These are phyloP conservation scores for Polia nebulosa DNA, from an alignment of 2,888 invertebrate genomes.

Conservation along the genomic window DNA sequence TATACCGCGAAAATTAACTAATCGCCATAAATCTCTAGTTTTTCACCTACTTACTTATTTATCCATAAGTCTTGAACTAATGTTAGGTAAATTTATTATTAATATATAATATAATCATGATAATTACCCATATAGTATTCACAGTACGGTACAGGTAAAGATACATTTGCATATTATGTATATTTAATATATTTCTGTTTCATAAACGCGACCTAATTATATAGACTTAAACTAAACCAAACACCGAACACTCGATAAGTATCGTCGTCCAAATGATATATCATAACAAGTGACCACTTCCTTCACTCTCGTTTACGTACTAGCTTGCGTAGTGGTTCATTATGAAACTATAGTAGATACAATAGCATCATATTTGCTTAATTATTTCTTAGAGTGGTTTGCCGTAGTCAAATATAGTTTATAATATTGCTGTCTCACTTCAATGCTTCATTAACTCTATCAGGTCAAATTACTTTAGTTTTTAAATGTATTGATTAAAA, in stretches of 20 bases:
- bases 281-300: not conserved
- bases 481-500: not conserved
- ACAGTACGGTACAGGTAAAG: slow-evolving; percentile 6
- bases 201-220: not conserved
- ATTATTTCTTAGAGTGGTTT: not conserved
- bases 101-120: slow-evolving; percentile 3
- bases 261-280: slow-evolving; percentile 32
- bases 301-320: not conserved
- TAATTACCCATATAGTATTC: slow-evolving; percentile 9
- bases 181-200: slow-evolving; percentile 27
- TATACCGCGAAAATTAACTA: slow-evolving; percentile 39
- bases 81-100: slow-evolving; percentile 8
- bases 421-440: not conserved
- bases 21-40: slow-evolving; percentile 36
- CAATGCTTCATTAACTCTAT: not conserved
- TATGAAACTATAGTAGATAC: not conserved
- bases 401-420: not conserved
- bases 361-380: slow-evolving; percentile 3
- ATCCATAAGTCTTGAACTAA: slow-evolving; percentile 25
- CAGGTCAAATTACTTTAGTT: not conserved
- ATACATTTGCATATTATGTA: slow-evolving; percentile 24
- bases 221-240: not conserved
- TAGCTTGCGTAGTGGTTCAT: not conserved
- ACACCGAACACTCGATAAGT: slow-evolving; percentile 36
- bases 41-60: slow-evolving; percentile 24